These are phyloP conservation scores for Drosophila kurseongensis DNA, from an alignment of 1,140 invertebrate species.

Conservation along the genomic window DNA sequence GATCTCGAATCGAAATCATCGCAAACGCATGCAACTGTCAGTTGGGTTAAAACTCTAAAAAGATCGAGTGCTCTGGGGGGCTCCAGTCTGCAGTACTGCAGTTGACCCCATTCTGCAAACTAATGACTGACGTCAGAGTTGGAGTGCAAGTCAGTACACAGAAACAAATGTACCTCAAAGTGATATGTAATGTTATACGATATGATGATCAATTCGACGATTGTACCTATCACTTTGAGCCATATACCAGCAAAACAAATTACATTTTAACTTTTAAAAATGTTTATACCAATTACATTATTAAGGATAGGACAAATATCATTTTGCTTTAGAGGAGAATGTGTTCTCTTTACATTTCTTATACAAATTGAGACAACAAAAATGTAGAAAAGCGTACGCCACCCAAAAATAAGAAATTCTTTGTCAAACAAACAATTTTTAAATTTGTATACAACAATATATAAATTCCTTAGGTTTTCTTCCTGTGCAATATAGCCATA, in stretches of 20 bases:
- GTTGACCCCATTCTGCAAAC: constrained; percentile 65
- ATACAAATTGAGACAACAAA: no score
- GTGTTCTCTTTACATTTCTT: no score
- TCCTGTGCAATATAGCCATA: background rate
- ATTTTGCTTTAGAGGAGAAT: no score
- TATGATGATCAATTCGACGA: background rate
- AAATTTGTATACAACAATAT: background rate
- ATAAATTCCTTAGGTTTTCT: background rate
- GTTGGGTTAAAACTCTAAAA: constrained; percentile 19
- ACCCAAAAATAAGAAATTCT: no score
- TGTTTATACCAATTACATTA: no score
- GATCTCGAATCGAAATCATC: constrained; percentile 10
- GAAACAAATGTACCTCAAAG: background rate
- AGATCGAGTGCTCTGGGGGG: constrained; percentile 1
- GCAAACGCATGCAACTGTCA: constrained; percentile 49
- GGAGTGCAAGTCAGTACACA: constrained; percentile 3
- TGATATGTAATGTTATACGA: no score
- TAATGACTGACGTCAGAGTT: constrained; percentile 39
- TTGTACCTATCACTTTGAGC: background rate
- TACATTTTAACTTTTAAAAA: no score
- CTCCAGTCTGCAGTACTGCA: constrained; percentile 35
- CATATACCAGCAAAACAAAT: background rate
- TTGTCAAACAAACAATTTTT: no score
- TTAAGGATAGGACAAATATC: no score
- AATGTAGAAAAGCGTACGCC: no score